Conservation (phyloP, 1,140 invertebrate genomes). For the Acyrthosiphon pisum region DNA sequence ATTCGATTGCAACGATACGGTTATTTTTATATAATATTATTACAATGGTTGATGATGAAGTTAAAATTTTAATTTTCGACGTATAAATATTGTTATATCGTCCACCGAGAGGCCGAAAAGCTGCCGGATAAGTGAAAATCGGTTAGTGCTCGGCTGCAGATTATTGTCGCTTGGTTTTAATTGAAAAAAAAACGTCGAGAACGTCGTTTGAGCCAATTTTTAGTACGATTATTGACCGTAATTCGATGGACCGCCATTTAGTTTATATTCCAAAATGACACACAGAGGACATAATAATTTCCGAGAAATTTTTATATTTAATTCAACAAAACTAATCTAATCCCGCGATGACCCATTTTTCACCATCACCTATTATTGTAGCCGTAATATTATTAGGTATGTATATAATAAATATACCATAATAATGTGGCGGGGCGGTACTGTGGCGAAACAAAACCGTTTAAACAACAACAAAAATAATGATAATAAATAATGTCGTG, state of each 20-base stretch:
- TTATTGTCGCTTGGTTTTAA: too few relatives aligned
- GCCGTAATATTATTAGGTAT: neutral
- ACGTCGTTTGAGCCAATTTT: too few relatives aligned
- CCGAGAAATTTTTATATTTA: neutral
- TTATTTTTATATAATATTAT: too few relatives aligned
- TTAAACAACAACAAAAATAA: neutral
- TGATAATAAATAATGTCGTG: neutral
- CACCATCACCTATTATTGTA: neutral
- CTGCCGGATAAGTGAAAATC: too few relatives aligned
- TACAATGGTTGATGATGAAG: too few relatives aligned
- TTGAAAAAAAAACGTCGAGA: too few relatives aligned
- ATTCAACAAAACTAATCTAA: neutral
- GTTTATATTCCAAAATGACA: neutral
- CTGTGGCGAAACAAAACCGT: neutral
- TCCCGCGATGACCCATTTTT: neutral
- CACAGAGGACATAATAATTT: neutral
- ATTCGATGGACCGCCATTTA: too few relatives aligned
- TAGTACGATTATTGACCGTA: neutral
- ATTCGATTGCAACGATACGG: too few relatives aligned
- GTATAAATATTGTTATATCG: too few relatives aligned
- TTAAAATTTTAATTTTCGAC: too few relatives aligned
- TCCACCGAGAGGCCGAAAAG: too few relatives aligned
- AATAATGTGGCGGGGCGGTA: neutral
- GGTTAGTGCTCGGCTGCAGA: too few relatives aligned
- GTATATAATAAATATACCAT: neutral